phyloP scores from a whole-genome alignment of 2,888 invertebrate species.

The Drepanosiphum platanoidis region DNA sequence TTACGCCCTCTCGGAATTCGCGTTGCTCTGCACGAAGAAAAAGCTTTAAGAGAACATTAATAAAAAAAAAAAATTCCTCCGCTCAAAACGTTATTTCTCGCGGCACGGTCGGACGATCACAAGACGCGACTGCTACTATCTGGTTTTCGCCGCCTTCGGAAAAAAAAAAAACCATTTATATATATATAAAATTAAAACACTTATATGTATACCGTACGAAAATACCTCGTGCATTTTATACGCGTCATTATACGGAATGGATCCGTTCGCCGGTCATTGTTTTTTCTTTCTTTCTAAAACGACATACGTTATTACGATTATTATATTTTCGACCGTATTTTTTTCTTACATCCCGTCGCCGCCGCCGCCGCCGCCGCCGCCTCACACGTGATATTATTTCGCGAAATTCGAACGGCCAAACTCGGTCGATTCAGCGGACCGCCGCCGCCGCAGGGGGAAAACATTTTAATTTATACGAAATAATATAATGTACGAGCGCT shows the following conservation, averaged over 20 bases:
- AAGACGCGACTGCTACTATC: conserved; percentile 33
- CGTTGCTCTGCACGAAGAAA: conserved; percentile 10
- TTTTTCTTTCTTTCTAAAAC: conserved; percentile 36
- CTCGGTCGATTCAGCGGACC: neutral
- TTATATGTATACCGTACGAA: neutral
- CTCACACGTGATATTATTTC: neutral
- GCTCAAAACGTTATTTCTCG: conserved; percentile 31
- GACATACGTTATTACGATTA: conserved; percentile 27
- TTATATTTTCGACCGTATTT: conserved; percentile 10
- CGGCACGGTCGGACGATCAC: conserved; percentile 54
- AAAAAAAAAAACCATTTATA: no score
- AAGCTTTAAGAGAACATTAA: conserved; percentile 47
- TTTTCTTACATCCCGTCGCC: neutral
- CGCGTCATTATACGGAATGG: conserved; percentile 38
- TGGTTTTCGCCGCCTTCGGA: conserved; percentile 32
- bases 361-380: no score
- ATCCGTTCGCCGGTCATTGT: no score
- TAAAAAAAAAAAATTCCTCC: conserved; percentile 33
- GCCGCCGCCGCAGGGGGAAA: neutral
- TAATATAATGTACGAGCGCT: neutral
- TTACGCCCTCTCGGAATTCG: conserved; percentile 56
- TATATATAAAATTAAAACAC: neutral
- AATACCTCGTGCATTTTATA: conserved; percentile 19
- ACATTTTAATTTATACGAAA: neutral
- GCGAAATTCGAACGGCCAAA: neutral